phyloP scores from a whole-genome alignment of 2,113 vertebrate species.

The Bagarius yarrelli region DNA sequence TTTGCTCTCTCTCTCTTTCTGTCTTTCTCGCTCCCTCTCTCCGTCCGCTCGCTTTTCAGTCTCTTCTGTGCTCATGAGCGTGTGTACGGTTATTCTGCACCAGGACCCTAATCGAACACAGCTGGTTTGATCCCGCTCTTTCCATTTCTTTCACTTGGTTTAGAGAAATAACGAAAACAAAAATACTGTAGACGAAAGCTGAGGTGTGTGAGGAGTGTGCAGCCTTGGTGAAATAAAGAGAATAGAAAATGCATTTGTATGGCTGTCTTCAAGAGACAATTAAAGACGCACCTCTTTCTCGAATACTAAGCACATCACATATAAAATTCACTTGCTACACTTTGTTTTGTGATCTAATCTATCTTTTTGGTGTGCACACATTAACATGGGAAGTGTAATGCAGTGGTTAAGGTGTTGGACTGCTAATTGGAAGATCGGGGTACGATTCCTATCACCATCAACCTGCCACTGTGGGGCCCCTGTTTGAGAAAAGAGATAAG shows the following conservation, averaged over 20 bases:
- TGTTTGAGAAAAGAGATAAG: too few species aligned
- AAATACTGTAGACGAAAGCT: constrained; percentile 37
- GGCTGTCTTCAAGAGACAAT: too few species aligned
- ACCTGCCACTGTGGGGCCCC: too few species aligned
- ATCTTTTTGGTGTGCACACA: too few species aligned
- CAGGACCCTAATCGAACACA: constrained; percentile 70
- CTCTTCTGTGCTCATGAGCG: constrained; percentile 63
- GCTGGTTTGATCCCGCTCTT: constrained; percentile 69
- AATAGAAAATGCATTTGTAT: neutral
- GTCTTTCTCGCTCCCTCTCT: constrained; percentile 1
- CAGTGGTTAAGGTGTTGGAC: too few species aligned
- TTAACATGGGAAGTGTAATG: too few species aligned
- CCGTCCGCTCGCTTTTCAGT: neutral
- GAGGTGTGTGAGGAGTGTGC: constrained; percentile 41
- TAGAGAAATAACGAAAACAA: constrained; percentile 35
- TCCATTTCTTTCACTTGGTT: constrained; percentile 66
- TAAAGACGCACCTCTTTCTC: too few species aligned
- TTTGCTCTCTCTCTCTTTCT: neutral
- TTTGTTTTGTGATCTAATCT: too few species aligned
- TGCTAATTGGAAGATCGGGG: too few species aligned
- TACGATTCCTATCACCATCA: too few species aligned
- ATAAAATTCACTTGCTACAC: too few species aligned
- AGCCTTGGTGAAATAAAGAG: neutral
- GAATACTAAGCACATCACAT: too few species aligned
- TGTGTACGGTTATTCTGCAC: constrained; percentile 67